Base-by-base conservation (phyloP, 2,113 vertebrate species). In the Lophura nycthemera region DNA sequence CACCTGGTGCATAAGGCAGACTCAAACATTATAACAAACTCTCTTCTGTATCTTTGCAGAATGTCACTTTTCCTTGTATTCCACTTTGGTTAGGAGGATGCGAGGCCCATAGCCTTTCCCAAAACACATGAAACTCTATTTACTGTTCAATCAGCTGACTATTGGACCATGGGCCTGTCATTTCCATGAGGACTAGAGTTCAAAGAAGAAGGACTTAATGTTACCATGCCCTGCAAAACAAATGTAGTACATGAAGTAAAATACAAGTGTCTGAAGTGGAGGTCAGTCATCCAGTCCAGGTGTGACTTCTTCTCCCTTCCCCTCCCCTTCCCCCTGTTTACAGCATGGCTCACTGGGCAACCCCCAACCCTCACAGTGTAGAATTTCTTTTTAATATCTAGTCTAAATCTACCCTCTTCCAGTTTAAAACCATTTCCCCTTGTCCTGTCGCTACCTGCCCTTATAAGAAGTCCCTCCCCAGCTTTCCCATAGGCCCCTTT, bases 131-230 rank as follows among this genome's bases (percentile, higher is more conserved):
- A 20, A 56, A 57, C 20, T 9, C 48, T 78, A 24, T 65, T 73
- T 19, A 13, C 16, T 74, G 2, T 56, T 86, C 22, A 32, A 17
- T 36, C 15, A 29, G 6, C 24, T 85, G 72, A 16, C 38, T 30
- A 0, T 78, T 66, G 47, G n/a, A 38, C 11, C 3, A 1, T 1
- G 0, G 34, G 15, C 1, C 0, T 57, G 38, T 72, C 6, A 8
- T 72, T 78, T 48, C 27, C 8, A 16, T 15, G 17, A 24, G 16
- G 8, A 13, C 4, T 81, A 6, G 42, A 25, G 42, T 56, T 83
- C 10, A 3, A 24, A 29, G 29, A 54, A 14, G 3, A 13, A 82
- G 18, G 10, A 7, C 21, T 79, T 82, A 2, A 6, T 52, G 16
- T 16, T 38, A 22, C 6, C 32, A 7, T 20, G 13, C 36, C 83